Conservation (phyloP, 2,797 vertebrate species). For the Aulostomus chinensis region DNA sequence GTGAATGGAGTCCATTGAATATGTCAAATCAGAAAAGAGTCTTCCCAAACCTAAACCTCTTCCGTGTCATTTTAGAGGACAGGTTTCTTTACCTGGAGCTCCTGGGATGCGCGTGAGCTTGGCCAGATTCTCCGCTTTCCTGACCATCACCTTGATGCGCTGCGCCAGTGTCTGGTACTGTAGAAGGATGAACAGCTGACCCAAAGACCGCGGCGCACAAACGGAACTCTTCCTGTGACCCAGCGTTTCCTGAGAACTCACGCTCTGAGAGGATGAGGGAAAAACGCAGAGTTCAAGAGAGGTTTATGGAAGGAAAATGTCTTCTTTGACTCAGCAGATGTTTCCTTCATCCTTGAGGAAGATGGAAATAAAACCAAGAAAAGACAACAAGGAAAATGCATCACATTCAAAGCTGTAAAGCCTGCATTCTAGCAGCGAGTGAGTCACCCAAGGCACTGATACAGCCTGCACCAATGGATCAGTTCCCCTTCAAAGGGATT, state of each 20-base stretch:
- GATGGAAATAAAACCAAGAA: conserved; percentile 6
- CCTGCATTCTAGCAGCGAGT: background rate
- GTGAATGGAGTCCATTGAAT: no score
- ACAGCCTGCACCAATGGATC: conserved; percentile 1
- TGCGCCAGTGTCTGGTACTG: conserved; percentile 83
- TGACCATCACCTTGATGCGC: conserved; percentile 85
- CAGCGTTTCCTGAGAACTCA: conserved; percentile 77
- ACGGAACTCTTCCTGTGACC: conserved; percentile 39
- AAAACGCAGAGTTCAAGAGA: conserved; percentile 1
- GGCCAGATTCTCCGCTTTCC: conserved; percentile 81
- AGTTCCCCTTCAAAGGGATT: background rate
- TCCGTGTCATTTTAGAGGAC: no score
- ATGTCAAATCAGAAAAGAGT: no score
- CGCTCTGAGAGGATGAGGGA: conserved; percentile 62
- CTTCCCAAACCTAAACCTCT: no score
- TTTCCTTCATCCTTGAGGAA: conserved; percentile 23
- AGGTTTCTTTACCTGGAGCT: conserved; percentile 72
- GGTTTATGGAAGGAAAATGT: background rate
- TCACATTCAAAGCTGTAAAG: no score
- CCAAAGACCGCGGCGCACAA: conserved; percentile 55
- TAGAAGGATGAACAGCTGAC: conserved; percentile 83
- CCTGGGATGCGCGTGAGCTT: conserved; percentile 83
- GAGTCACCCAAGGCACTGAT: background rate
- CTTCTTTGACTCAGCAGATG: conserved; percentile 43
- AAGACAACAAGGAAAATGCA: background rate